Evolutionary conservation across 1,140 invertebrate genomes (phyloP).

Genomic region (Drosophila tropicalis): DNA sequence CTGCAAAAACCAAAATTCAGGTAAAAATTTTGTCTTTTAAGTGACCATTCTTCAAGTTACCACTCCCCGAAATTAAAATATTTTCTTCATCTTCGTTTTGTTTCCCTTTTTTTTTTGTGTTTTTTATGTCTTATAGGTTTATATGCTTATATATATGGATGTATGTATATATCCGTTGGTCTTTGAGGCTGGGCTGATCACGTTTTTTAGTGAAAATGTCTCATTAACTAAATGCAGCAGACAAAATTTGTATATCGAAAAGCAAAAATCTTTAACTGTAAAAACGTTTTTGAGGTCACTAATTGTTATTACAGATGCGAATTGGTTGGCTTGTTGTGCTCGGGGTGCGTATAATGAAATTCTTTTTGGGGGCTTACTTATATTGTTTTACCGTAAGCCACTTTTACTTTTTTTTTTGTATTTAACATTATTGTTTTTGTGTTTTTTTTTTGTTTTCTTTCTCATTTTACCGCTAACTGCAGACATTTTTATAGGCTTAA

Average conservation of each 20-base stretch:
- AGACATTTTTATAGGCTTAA: conserved; percentile 76
- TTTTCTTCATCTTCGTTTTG: conserved; percentile 14
- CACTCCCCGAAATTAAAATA: conserved; percentile 33
- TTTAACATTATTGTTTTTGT: conserved; percentile 17
- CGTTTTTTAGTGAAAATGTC: conserved; percentile 66
- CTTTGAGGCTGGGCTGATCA: conserved; percentile 46
- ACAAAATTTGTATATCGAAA: conserved; percentile 40
- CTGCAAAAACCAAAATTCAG: conserved; percentile 60
- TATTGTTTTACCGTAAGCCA: conserved; percentile 74
- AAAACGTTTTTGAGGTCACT: conserved; percentile 77
- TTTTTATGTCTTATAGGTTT: neutral
- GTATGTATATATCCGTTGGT: neutral
- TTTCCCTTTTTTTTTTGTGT: conserved; percentile 14
- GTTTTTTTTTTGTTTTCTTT: conserved; percentile 8
- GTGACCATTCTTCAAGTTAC: conserved; percentile 60
- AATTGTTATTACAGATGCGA: conserved; percentile 58
- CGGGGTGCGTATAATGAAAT: conserved; percentile 36
- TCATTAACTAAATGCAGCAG: conserved; percentile 73
- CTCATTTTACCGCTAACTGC: conserved; percentile 53
- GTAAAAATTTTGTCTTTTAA: conserved; percentile 62
- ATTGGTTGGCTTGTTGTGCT: conserved; percentile 49
- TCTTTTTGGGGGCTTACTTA: conserved; percentile 31
- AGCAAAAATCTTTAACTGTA: conserved; percentile 62
- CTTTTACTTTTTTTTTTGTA: conserved; percentile 64
- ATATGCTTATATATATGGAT: neutral